A percentile compares a stretch with the other conserved stretches of the same genome.
These are phyloP conservation scores for Steatornis caripensis DNA, from an alignment of 2,113 vertebrate genomes.

Conservation along the genomic window DNA sequence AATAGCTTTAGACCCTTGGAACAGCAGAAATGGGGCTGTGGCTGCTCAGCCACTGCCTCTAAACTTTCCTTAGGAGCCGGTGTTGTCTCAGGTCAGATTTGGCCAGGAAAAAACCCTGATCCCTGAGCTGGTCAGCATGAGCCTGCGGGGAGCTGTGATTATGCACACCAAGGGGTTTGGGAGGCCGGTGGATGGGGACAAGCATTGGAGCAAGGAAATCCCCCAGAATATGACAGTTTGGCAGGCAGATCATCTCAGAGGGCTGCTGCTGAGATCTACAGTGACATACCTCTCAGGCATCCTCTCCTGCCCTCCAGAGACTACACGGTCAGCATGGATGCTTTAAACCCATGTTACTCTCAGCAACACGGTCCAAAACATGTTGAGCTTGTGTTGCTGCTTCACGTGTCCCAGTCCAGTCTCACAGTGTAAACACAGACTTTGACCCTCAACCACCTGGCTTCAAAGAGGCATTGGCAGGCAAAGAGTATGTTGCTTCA, in stretches of 20 bases:
- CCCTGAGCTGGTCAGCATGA: background rate
- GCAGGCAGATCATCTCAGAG: background rate
- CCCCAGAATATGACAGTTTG: background rate
- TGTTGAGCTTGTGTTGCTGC: background rate
- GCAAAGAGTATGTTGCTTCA: background rate
- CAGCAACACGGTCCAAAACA: background rate
- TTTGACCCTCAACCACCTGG: background rate
- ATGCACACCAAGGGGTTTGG: background rate
- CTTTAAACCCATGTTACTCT: background rate
- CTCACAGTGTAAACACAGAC: background rate
- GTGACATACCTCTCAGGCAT: background rate
- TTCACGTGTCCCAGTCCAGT: background rate
- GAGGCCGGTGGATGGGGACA: background rate
- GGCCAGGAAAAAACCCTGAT: background rate
- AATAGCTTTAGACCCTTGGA: background rate
- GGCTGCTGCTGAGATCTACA: background rate
- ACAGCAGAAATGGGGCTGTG: background rate
- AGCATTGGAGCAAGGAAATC: background rate
- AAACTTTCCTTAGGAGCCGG: background rate
- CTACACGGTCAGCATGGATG: background rate
- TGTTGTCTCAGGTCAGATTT: background rate
- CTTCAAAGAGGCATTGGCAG: background rate
- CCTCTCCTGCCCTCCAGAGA: background rate
- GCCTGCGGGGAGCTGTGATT: background rate
- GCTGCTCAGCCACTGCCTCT: background rate